Base-by-base conservation (phyloP, 2,113 vertebrate genomes). In the Halichoerus grypus region DNA sequence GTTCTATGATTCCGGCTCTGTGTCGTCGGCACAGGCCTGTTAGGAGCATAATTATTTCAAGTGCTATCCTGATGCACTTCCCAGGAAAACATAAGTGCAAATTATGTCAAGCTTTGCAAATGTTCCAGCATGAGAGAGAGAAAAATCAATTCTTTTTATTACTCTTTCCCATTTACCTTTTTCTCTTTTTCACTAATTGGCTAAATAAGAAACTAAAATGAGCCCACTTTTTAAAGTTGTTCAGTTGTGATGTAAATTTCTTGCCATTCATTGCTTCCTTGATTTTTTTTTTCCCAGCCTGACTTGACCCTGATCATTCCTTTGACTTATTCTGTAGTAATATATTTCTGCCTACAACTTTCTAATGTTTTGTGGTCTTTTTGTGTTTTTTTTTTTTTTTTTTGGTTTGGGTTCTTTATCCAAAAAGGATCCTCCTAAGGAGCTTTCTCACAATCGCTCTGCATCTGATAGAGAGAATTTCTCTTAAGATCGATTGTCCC, bases 41-140 rank as follows among this genome's bases (percentile, higher is more conserved):
- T 55, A 19, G 53, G 74, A 86, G n/a, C 80, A 69, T 33, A 65
- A 86, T 93, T 95, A 96, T 88, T 77, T 51, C n/a, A 77, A 86
- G 59, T 53, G 10, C 24, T 72, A 31, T 13, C 85, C 49, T 15
- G 53, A 42, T 46, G 22, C 15, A 46, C 72, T 82, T 91, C 69
- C 2, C 51, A 31, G 82, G 67, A 53, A 85, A 91, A 46, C 11
- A 61, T 74, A 72, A 16, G 71, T 39, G 71, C 59, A 51, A 95
- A 95, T 67, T 59, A 79, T 31, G 53, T 72, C 86, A 39, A 82
- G 72, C 65, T 93, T 85, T 69, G 93, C 86, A 94, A 92, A 82
- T 33, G 8, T 6, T 69, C 26, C 24, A 9, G 53, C 22, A 55
- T 21, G 49, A 92, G 31, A 89, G 19, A 69, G 55, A 26, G 76